Conservation (phyloP, 2,888 invertebrate genomes). For the Drosophila tripunctata region DNA sequence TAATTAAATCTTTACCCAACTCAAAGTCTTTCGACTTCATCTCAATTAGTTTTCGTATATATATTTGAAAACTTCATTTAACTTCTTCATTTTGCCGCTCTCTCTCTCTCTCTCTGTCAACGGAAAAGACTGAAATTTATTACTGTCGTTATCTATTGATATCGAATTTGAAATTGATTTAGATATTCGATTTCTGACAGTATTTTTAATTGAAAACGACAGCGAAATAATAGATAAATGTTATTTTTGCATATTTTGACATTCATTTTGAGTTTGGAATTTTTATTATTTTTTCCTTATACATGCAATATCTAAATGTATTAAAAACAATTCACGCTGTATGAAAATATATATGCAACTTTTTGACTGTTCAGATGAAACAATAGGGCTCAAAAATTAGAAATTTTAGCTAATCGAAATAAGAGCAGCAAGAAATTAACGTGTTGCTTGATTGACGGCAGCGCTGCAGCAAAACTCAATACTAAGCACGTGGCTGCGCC, state of each 20-base stretch:
- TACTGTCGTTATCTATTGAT: not conserved
- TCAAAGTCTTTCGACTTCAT: conserved; percentile 8
- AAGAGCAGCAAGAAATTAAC: too few relatives aligned
- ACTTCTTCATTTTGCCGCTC: not conserved
- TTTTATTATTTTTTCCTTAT: too few relatives aligned
- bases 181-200: not conserved
- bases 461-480: too few relatives aligned
- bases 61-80: conserved; percentile 30
- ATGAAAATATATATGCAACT: too few relatives aligned
- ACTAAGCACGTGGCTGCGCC: too few relatives aligned
- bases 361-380: too few relatives aligned
- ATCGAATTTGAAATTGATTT: not conserved
- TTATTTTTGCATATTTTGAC: not conserved
- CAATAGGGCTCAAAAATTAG: too few relatives aligned
- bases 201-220: not conserved
- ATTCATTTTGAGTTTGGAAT: not conserved
- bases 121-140: not conserved
- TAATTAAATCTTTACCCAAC: conserved; percentile 32
- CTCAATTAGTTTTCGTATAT: conserved; percentile 33
- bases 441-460: too few relatives aligned
- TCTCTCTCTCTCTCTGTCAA: not conserved
- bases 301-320: too few relatives aligned
- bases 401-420: too few relatives aligned
- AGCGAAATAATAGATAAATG: not conserved
- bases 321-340: too few relatives aligned